A percentile compares a stretch with the other conserved stretches of the same genome.
Evolutionary conservation across 2,888 invertebrate species (phyloP).

Genomic region (Tenthredo scrophulariae): DNA sequence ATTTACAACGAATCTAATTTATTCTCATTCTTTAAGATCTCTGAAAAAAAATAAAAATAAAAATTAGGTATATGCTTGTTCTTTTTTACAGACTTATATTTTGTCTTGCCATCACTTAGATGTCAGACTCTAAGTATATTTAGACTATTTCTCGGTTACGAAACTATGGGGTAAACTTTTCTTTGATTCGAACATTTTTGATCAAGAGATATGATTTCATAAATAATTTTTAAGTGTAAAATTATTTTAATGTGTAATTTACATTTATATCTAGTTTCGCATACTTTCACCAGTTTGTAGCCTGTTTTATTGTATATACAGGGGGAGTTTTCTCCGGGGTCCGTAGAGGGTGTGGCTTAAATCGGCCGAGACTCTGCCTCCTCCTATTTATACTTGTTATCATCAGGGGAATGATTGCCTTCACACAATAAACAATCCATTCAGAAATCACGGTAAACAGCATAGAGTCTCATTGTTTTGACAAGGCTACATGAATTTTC

Average conservation of each 20-base stretch:
- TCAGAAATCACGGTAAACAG: too few species aligned
- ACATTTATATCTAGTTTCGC: background rate
- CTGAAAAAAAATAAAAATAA: background rate
- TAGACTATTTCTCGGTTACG: background rate
- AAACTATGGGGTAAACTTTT: background rate
- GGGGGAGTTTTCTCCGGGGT: too few species aligned
- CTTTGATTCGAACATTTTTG: background rate
- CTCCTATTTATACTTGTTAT: too few species aligned
- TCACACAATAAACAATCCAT: too few species aligned
- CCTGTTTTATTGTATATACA: conserved; percentile 11
- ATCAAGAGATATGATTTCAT: background rate
- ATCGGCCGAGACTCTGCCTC: too few species aligned
- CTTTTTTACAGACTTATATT: background rate
- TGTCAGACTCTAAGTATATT: background rate
- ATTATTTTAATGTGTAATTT: conserved; percentile 20
- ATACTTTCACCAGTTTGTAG: conserved; percentile 49
- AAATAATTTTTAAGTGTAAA: background rate
- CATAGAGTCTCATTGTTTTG: too few species aligned
- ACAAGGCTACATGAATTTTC: too few species aligned
- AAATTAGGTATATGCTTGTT: background rate
- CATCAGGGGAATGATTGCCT: too few species aligned
- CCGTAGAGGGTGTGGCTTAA: too few species aligned
- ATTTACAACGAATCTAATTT: conserved; percentile 22
- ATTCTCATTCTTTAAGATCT: background rate
- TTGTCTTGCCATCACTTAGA: background rate